Percentiles rank a stretch among this genome's conserved stretches.
phyloP scores from a whole-genome alignment of 1,140 invertebrate species.

The Octopus bimaculoides region DNA sequence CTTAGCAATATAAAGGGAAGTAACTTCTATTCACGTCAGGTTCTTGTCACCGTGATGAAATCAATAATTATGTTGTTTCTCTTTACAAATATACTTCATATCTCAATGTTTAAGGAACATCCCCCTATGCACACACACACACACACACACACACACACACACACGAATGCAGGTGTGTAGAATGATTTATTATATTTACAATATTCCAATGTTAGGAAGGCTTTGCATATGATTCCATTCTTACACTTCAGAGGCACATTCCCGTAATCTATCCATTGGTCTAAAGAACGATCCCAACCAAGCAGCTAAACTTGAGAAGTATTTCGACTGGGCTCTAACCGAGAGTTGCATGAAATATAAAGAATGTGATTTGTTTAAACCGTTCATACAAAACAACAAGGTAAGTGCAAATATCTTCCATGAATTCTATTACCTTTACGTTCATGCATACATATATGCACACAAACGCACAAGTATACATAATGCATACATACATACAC shows the following conservation, averaged over 20 bases:
- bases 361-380: constrained; percentile 32
- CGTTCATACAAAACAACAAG: constrained; percentile 34
- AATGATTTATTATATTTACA: no score
- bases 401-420: constrained; percentile 18
- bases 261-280: constrained; percentile 31
- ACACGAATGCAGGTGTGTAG: no score
- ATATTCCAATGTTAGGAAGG: no score
- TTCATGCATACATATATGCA: constrained; percentile 1
- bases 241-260: constrained; percentile 30
- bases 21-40: no score
- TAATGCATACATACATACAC: constrained; percentile 1
- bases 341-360: constrained; percentile 35
- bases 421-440: neutral
- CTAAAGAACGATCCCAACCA: constrained; percentile 41
- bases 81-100: no score
- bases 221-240: no score
- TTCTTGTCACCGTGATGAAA: no score
- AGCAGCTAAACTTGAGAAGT: constrained; percentile 22
- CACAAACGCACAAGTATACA: neutral
- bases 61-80: no score
- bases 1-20: no score
- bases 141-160: no score
- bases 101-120: no score
- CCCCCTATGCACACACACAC: no score
- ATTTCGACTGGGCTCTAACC: constrained; percentile 42